Base-by-base conservation (phyloP, 2,113 vertebrate genomes). In the Rhombomys opimus region DNA sequence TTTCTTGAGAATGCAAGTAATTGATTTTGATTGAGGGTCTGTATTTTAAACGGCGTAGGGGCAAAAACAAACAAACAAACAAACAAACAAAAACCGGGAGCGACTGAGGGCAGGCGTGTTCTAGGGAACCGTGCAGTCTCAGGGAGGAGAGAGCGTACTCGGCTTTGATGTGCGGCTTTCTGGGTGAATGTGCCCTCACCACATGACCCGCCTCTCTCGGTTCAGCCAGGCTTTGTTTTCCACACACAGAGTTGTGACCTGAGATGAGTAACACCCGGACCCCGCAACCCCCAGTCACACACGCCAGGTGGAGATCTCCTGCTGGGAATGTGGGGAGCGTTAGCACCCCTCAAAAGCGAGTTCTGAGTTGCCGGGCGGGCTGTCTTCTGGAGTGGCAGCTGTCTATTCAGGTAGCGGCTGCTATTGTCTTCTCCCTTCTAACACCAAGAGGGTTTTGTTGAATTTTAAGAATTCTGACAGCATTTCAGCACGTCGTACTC, bases 371-470 rank as follows among this genome's bases (percentile, higher is more conserved):
- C 92, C 67, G n/a, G n/a, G 92, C 82, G 76, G 90, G 87, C 94
- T 97, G 97, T 96, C 92, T 68, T 93, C 93, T 87, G 17, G 96
- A 98, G 97, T 98, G 98, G 97, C 97, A 97, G 96, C 97, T 97
- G 75, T 98, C 97, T 97, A 90, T 97, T 97, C 94, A 97, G 95
- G 93, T 94, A 57, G 87, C 67, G 82, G n/a, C 82, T 98, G 97
- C 93, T 98, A 95, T 98, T 98, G 96, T 98, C 97, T 98, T 81
- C 95, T 95, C 84, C 73, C 96, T 96, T 88, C 59, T 72, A 92
- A 94, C 78, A 97, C 96, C 96, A 82, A 96, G 97, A 72, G 96
- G 86, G 41, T 97, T 98, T 97, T 96, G 96, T 97, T 96, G 97
- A 96, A 95, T 95, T 96, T 80, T 93, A 93, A 97, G 95, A 97